Conservation (phyloP, 2,113 vertebrate species). For the Falco punctatus region DNA sequence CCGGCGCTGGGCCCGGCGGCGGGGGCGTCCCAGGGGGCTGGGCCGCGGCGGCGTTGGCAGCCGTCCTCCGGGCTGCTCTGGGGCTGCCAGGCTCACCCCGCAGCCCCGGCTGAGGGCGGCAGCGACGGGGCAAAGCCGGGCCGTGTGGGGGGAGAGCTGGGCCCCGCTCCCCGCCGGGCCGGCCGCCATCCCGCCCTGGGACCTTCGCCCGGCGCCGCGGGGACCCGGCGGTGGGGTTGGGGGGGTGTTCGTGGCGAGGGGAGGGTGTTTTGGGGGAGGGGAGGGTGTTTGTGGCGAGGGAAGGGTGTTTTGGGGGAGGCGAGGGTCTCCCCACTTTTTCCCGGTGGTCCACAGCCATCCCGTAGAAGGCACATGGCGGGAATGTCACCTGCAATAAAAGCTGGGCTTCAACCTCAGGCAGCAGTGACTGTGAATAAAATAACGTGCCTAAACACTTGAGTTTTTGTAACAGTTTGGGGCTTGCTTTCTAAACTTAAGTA, state of each 20-base stretch:
- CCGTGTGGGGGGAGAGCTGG: fast-evolving
- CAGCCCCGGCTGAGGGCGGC: background rate
- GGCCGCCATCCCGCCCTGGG: fast-evolving
- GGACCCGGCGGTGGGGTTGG: fast-evolving
- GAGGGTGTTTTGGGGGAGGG: background rate
- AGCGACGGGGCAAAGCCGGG: fast-evolving
- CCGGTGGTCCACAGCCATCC: background rate
- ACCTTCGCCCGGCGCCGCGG: fast-evolving
- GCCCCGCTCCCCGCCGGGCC: fast-evolving
- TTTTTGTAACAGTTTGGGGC: background rate
- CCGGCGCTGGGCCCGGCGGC: background rate
- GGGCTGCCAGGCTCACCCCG: background rate
- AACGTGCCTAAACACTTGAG: fast-evolving
- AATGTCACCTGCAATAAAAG: background rate
- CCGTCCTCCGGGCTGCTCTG: background rate
- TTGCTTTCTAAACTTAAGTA: background rate
- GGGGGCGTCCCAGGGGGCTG: background rate
- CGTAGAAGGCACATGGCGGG: background rate
- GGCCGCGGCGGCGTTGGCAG: background rate
- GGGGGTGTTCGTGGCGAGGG: background rate
- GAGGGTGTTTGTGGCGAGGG: background rate
- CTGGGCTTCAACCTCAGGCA: background rate
- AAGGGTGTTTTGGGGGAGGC: background rate
- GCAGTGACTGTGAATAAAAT: background rate
- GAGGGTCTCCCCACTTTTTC: fast-evolving